Evolutionary conservation across 2,113 vertebrate species (phyloP).

Genomic region (Ochotona princeps): DNA sequence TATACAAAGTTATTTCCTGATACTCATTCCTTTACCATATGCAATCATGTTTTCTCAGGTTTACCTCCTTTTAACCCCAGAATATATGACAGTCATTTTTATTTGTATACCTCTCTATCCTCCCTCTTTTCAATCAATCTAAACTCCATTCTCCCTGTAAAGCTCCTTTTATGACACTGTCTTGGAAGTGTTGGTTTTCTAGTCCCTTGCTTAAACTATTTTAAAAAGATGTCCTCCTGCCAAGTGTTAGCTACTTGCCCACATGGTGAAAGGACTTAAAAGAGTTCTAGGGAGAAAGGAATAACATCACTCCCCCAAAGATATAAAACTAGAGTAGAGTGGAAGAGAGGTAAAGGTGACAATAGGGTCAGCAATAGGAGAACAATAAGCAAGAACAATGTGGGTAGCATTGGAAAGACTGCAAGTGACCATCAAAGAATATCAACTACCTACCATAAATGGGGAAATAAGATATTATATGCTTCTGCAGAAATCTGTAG

Average conservation of each 20-base stretch:
- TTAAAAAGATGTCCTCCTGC: neutral
- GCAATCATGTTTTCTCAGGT: neutral
- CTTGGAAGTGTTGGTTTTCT: neutral
- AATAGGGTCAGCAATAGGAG: neutral
- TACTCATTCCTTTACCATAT: neutral
- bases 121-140: neutral
- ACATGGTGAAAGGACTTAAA: neutral
- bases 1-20: neutral
- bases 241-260: neutral
- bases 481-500: neutral
- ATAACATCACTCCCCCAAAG: neutral
- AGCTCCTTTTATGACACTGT: neutral
- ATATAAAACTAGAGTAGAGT: neutral
- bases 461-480: neutral
- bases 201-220: neutral
- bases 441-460: neutral
- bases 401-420: neutral
- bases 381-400: neutral
- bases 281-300: neutral
- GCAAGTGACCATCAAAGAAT: neutral
- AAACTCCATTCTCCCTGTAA: neutral
- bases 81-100: neutral
- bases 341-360: neutral
- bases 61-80: neutral
- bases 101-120: neutral